A percentile compares a stretch with the other conserved stretches of the same genome.
phyloP scores from a whole-genome alignment of 2,797 vertebrate species.

The Rhinogobio ventralis region DNA sequence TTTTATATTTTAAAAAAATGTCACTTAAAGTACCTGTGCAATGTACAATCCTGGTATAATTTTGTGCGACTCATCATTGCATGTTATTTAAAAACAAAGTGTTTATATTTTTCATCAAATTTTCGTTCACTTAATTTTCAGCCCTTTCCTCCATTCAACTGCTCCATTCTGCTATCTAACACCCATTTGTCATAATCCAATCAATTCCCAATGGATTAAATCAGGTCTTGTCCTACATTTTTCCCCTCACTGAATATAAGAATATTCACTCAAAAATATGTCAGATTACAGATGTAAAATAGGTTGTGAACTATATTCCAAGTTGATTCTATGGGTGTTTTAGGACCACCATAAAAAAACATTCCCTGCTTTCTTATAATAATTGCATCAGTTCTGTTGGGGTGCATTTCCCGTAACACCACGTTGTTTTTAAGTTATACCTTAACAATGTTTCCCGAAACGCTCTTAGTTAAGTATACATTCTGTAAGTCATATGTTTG shows the following conservation, averaged over 20 bases:
- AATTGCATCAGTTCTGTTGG: not conserved
- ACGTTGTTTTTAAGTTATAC: no score
- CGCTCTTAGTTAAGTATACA: no score
- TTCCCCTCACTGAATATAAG: not conserved
- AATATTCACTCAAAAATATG: not conserved
- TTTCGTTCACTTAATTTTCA: not conserved
- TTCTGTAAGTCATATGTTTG: no score
- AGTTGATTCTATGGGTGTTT: not conserved
- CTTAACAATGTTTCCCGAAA: no score
- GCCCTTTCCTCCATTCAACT: not conserved
- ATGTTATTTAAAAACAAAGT: no score
- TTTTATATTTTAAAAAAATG: no score
- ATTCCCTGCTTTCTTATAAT: not conserved
- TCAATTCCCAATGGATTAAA: not conserved
- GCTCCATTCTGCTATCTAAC: not conserved
- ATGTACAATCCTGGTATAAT: no score
- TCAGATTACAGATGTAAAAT: slow-evolving; percentile 2
- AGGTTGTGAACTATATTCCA: not conserved
- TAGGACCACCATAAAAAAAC: not conserved
- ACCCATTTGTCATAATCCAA: slow-evolving; percentile 11
- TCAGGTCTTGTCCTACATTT: not conserved
- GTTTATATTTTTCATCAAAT: not conserved
- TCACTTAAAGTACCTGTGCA: no score
- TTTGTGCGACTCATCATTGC: no score
- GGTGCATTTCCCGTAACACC: no score